A percentile compares a stretch with the other conserved stretches of the same genome.
phyloP scores from a whole-genome alignment of 2,797 vertebrate species.

The Syngnathus acus region DNA sequence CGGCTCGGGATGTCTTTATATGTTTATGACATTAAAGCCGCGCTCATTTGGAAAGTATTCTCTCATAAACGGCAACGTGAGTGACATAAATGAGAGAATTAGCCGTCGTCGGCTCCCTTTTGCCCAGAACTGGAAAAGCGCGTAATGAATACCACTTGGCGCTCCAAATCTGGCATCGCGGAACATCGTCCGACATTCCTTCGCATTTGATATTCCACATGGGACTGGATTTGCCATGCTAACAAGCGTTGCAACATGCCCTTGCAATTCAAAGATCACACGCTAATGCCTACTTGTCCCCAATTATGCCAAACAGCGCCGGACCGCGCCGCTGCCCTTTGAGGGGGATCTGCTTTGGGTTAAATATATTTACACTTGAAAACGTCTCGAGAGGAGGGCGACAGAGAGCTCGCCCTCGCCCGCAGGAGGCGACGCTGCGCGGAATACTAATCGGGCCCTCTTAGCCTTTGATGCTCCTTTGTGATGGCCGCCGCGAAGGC shows the following conservation, averaged over 20 bases:
- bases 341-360: constrained; percentile 68
- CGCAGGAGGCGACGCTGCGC: constrained; percentile 62
- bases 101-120: constrained; percentile 43
- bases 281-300: constrained; percentile 70
- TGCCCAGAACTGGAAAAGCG: constrained; percentile 27
- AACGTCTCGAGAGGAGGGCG: constrained; percentile 56
- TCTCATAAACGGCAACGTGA: constrained; percentile 51
- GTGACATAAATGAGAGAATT: constrained; percentile 60
- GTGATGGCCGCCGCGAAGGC: constrained; percentile 61
- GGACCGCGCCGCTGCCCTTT: constrained; percentile 60
- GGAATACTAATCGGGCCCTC: constrained; percentile 67
- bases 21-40: constrained; percentile 25
- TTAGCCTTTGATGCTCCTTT: constrained; percentile 59
- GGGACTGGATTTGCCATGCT: constrained; percentile 64
- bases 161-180: constrained; percentile 50
- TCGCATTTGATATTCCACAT: constrained; percentile 62
- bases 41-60: constrained; percentile 29
- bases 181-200: constrained; percentile 54
- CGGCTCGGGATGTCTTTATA: constrained; percentile 20
- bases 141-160: constrained; percentile 64
- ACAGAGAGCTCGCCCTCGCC: constrained; percentile 57
- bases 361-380: constrained; percentile 70
- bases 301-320: constrained; percentile 67
- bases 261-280: constrained; percentile 69
- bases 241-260: constrained; percentile 63